phyloP scores from a whole-genome alignment of 2,113 vertebrate genomes.

The Platysteira castanea region DNA sequence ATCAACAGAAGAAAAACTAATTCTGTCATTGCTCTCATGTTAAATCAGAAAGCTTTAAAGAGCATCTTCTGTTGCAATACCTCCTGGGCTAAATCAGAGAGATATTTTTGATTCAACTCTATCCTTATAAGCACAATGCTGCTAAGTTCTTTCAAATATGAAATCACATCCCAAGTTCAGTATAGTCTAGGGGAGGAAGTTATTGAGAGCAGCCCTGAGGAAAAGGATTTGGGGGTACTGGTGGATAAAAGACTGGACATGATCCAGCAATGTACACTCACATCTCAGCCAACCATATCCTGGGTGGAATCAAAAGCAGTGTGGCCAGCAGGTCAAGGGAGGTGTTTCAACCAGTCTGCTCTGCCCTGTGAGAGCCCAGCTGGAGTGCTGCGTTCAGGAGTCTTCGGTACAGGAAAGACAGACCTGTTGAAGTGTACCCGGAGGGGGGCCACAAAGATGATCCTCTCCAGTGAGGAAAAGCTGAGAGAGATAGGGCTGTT shows the following conservation, averaged over 20 bases:
- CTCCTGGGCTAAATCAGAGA: not conserved
- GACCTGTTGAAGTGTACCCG: not conserved
- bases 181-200: not conserved
- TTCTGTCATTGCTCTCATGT: not conserved
- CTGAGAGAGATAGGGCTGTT: not conserved
- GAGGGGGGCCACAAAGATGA: not conserved
- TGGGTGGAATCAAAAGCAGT: not conserved
- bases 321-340: not conserved
- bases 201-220: not conserved
- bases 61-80: not conserved
- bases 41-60: conserved; percentile 9
- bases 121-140: not conserved
- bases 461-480: not conserved
- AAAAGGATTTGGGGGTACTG: not conserved
- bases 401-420: not conserved
- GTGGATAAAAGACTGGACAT: not conserved
- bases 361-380: not conserved
- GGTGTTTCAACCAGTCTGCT: not conserved
- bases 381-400: not conserved
- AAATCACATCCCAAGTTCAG: not conserved
- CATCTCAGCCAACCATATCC: not conserved
- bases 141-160: not conserved
- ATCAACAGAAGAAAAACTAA: not conserved
- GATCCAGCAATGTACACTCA: not conserved
- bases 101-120: not conserved